phyloP scores from a whole-genome alignment of 2,888 invertebrate species.

The Pachymerium ferrugineum region DNA sequence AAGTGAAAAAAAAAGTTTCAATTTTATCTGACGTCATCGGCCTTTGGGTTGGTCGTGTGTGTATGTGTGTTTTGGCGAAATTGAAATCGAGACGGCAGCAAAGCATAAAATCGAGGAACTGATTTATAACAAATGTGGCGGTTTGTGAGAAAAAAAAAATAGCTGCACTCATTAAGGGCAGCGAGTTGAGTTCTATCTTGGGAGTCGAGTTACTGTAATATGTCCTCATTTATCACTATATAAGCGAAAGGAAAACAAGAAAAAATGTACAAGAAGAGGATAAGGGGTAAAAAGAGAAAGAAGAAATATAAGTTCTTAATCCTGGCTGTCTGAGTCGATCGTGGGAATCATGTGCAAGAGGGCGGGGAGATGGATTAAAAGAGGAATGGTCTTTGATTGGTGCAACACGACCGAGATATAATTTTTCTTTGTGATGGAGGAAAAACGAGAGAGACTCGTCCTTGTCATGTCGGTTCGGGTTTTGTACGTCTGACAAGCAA shows the following conservation, averaged over 20 bases:
- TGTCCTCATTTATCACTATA: constrained; percentile 24
- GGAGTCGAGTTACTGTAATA: constrained; percentile 23
- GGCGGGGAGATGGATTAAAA: constrained; percentile 20
- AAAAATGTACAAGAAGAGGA: constrained; percentile 23
- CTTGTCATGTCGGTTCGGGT: constrained; percentile 9
- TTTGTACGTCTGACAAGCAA: constrained; percentile 13
- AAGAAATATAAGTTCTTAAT: constrained; percentile 26
- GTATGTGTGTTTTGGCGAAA: too few species aligned
- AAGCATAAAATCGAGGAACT: not conserved
- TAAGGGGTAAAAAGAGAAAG: constrained; percentile 26
- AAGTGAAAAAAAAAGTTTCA: too few species aligned
- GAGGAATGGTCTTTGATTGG: not conserved
- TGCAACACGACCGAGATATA: constrained; percentile 17
- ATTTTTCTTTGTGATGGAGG: constrained; percentile 10
- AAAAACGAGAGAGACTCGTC: constrained; percentile 15
- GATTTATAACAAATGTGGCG: not conserved
- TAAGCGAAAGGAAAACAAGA: constrained; percentile 27
- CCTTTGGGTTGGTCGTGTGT: too few species aligned
- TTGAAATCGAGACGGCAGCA: not conserved
- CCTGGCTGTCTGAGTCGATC: constrained; percentile 9
- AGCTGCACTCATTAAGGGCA: constrained; percentile 15
- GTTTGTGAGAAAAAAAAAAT: not conserved
- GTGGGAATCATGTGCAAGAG: constrained; percentile 21
- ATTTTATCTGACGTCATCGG: too few species aligned
- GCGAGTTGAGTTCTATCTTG: constrained; percentile 4